Conservation (phyloP, 2,888 invertebrate genomes). For the Meandrusa payeni region DNA sequence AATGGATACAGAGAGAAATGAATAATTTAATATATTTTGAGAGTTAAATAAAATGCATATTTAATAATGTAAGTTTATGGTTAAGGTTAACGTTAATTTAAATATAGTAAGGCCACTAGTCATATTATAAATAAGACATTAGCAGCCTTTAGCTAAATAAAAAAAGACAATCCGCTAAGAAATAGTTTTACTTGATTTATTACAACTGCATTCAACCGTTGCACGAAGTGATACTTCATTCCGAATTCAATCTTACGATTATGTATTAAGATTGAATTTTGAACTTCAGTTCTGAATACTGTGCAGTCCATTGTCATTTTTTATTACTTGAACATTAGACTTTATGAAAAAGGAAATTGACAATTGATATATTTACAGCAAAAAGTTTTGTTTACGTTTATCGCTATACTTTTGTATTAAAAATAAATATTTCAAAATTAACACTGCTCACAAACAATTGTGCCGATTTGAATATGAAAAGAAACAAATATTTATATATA, state of each 20-base stretch:
- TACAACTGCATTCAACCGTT: constrained; percentile 7
- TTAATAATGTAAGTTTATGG: too few species aligned
- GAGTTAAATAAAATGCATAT: too few species aligned
- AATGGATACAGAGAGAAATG: too few species aligned
- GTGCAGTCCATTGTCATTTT: background rate
- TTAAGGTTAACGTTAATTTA: too few species aligned
- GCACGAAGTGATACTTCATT: background rate
- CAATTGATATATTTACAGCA: too few species aligned
- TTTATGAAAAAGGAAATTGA: background rate
- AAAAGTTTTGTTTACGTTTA: too few species aligned
- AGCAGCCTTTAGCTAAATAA: background rate
- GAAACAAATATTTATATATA: background rate
- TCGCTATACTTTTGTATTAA: too few species aligned
- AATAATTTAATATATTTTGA: too few species aligned
- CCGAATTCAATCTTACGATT: background rate
- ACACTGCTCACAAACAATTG: too few species aligned
- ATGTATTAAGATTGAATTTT: background rate
- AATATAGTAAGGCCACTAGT: too few species aligned
- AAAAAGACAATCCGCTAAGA: background rate
- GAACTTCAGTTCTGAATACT: background rate
- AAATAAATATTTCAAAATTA: too few species aligned
- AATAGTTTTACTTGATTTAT: constrained; percentile 1
- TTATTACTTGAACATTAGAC: background rate
- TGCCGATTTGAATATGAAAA: too few species aligned
- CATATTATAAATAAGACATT: background rate